Base-by-base conservation (phyloP, 2,888 invertebrate genomes). In the Gasteruption jaculator region DNA sequence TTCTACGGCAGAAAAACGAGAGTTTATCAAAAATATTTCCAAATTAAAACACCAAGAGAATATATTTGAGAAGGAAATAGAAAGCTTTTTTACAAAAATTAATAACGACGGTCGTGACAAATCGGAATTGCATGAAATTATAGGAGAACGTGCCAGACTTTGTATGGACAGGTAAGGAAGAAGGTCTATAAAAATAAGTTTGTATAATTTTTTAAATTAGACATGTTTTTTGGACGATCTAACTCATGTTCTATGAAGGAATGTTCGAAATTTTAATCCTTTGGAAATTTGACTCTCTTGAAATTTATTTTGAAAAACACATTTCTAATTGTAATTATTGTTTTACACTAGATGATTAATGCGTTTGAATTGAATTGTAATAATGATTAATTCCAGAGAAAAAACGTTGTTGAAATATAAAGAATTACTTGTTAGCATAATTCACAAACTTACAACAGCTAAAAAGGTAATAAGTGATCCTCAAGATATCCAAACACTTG, bases 11-110 rank as follows among this genome's bases (percentile, higher is more conserved):
- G 49, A 56, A 33, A 57, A 44, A 33, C 35, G 46, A n/a, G 54
- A 56, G 5, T 58, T 46, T 20, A 31, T 53, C 4, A 58, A 57
- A 36, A 50, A 57, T 3, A 48, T 64, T 18, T 41, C 62, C 3
- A 62, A 55, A 38, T 40, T 70, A 14, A 69, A 61, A 36, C 59
- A 63, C 18, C 62, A 69, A 31, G 67, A 66, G 40, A 41, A 52
- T 20, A 45, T 58, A 26, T 56, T 68, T 18, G 63, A 65, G 20
- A 68, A 59, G 34, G 56, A 53, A 10, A 35, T 68, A 2, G 46
- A 48, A 3, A 34, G 50, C n/a, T n/a, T n/a, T n/a, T n/a, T n/a
- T n/a, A n/a, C n/a, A n/a, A n/a, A n/a, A n/a, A n/a, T n/a, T n/a
- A n/a, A n/a, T n/a, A n/a, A n/a, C n/a, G n/a, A n/a, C n/a, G n/a